phyloP scores from a whole-genome alignment of 1,140 invertebrate species.

The Dreissena polymorpha region DNA sequence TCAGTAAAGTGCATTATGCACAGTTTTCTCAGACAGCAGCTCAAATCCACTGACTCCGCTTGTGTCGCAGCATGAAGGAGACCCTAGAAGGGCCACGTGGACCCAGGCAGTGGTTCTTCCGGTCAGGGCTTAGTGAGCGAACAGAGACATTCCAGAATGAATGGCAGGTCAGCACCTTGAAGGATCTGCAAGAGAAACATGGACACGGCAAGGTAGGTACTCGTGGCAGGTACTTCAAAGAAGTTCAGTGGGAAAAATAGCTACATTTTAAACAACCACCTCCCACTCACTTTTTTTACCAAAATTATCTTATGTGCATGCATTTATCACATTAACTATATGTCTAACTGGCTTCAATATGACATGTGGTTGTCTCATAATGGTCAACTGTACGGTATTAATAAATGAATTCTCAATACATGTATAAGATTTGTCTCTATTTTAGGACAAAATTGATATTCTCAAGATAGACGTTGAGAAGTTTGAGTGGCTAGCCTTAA shows the following conservation, averaged over 20 bases:
- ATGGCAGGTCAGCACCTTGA: slow-evolving; percentile 43
- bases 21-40: too few species aligned
- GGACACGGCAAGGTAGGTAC: slow-evolving; percentile 10
- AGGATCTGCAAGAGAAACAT: slow-evolving; percentile 15
- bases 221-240: too few species aligned
- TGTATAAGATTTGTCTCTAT: neutral
- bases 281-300: neutral
- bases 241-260: neutral
- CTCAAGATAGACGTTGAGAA: slow-evolving; percentile 56
- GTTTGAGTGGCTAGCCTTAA: slow-evolving; percentile 49
- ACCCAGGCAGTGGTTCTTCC: slow-evolving; percentile 31
- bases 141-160: slow-evolving; percentile 23
- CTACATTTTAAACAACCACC: neutral
- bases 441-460: slow-evolving; percentile 47
- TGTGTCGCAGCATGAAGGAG: slow-evolving; percentile 28
- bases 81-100: slow-evolving; percentile 20
- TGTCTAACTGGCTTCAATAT: too few species aligned
- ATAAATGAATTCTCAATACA: neutral
- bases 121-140: slow-evolving; percentile 24
- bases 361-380: too few species aligned
- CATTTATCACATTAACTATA: too few species aligned
- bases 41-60: too few species aligned
- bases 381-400: neutral
- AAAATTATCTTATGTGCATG: neutral
- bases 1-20: too few species aligned